Evolutionary conservation across 2,888 invertebrate genomes (phyloP), one percentile per base, ranked within the genome.

Genomic region (Dastarcus helophoroides): DNA sequence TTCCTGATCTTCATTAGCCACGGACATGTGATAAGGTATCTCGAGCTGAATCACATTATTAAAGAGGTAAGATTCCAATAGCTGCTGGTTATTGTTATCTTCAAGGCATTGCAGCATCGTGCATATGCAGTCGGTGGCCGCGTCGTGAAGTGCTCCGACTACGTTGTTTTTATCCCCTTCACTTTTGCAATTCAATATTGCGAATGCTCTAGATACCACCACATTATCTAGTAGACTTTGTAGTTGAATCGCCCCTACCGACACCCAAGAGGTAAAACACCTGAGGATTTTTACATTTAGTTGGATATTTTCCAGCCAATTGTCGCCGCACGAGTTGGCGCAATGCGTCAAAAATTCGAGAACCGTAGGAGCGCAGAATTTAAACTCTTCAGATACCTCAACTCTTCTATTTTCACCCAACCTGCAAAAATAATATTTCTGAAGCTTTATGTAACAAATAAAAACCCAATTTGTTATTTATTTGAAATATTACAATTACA

Each of bases 221-320:
- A 76, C 67, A 61, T 79, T 82, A 39, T 79, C 76, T 1, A 79
- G 70, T 28, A 89, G 68, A 37, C 77, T 74, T 31, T 76, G 68
- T 31, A 90, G 69, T 17, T 79, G 75, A 41, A 93, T 75, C 8
- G 83, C 85, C 47, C 79, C 79, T 7, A 91, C 77, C 32, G 79
- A 76, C 44, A 93, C 75, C 93, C 94, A 95, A 5, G 91, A 86
- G 1, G 85, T 85, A 58, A 91, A 79, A 60, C 93, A 94, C 45
- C 79, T 73, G 31, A 90, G 66, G 14, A 85, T 77, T 58, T 81
- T 81, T 31, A 75, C 63, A 27, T 78, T 74, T 37, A 82, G 70
- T 51, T 76, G 72, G 37, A 73, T 62, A 33, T 79, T 74, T 41
- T 81, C 72, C 47, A 76, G 71, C 41, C 72, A 63, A 54, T 79